These are phyloP conservation scores for Percopsis omiscomaycus DNA, from an alignment of 2,797 vertebrate genomes.

Conservation along the genomic window DNA sequence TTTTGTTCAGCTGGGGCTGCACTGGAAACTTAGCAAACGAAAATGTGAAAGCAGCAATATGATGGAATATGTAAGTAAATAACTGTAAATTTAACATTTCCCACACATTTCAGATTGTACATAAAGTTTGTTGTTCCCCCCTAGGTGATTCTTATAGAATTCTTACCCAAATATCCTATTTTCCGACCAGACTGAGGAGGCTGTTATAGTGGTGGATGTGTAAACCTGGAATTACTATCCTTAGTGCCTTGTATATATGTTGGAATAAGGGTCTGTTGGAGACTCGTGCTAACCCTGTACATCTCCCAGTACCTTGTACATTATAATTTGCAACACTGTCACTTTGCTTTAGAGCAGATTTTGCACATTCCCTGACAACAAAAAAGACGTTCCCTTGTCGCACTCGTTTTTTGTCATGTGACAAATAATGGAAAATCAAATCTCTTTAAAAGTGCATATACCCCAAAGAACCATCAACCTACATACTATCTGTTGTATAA, in stretches of 20 bases:
- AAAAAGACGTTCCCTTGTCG: conserved; percentile 82
- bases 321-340: conserved; percentile 86
- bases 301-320: conserved; percentile 81
- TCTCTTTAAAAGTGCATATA: conserved; percentile 83
- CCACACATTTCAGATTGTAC: not conserved
- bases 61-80: conserved; percentile 98
- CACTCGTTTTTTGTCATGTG: conserved; percentile 74
- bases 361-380: conserved; percentile 90
- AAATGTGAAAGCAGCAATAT: conserved; percentile 99
- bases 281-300: conserved; percentile 72
- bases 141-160: conserved; percentile 99
- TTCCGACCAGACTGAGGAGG: conserved; percentile 95
- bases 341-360: conserved; percentile 95
- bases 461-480: conserved; percentile 72
- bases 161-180: conserved; percentile 99
- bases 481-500: conserved; percentile 50
- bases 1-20: conserved; percentile 90
- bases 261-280: conserved; percentile 88
- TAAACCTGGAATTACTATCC: conserved; percentile 89
- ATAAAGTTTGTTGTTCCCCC: conserved; percentile 50
- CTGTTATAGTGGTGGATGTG: conserved; percentile 71
- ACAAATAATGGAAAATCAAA: conserved; percentile 64
- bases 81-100: too few species aligned
- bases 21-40: conserved; percentile 99
- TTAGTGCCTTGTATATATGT: conserved; percentile 97